A percentile compares a stretch with the other conserved stretches of the same genome.
Evolutionary conservation across 2,797 vertebrate genomes (phyloP).

Genomic region (Phalanger gymnotis): DNA sequence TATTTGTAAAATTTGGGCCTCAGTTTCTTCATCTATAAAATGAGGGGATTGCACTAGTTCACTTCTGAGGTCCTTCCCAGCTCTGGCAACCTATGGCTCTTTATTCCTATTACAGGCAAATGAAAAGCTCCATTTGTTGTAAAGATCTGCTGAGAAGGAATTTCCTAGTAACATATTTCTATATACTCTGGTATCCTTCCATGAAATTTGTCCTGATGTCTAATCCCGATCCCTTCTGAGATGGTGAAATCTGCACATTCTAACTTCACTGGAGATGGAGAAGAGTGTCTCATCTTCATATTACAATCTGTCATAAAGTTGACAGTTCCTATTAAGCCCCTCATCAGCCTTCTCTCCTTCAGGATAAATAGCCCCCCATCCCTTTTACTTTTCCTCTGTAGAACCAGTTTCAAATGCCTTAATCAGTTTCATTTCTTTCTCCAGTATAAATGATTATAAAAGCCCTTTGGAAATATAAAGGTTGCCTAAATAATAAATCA

Average conservation of each 20-base stretch:
- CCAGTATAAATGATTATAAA: conserved; percentile 73
- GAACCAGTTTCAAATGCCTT: conserved; percentile 59
- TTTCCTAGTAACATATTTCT: conserved; percentile 20
- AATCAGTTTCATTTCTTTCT: conserved; percentile 76
- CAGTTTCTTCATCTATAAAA: neutral
- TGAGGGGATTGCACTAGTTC: neutral
- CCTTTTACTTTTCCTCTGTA: conserved; percentile 39
- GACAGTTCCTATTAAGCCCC: conserved; percentile 38
- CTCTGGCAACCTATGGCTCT: neutral
- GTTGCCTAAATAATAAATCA: conserved; percentile 80
- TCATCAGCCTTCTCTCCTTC: conserved; percentile 66
- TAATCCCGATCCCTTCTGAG: neutral
- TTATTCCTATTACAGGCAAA: neutral
- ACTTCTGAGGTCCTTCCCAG: neutral
- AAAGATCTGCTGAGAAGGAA: neutral
- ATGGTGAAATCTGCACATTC: neutral
- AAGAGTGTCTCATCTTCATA: neutral
- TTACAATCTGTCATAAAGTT: neutral
- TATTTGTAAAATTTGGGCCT: neutral
- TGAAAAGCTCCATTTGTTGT: neutral
- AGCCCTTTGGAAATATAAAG: conserved; percentile 77
- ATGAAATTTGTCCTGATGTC: conserved; percentile 31
- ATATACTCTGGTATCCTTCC: neutral
- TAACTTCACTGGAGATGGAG: fast-evolving
- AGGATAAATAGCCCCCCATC: conserved; percentile 63